phyloP scores from a whole-genome alignment of 2,888 invertebrate species.

The Mythimna impura region DNA sequence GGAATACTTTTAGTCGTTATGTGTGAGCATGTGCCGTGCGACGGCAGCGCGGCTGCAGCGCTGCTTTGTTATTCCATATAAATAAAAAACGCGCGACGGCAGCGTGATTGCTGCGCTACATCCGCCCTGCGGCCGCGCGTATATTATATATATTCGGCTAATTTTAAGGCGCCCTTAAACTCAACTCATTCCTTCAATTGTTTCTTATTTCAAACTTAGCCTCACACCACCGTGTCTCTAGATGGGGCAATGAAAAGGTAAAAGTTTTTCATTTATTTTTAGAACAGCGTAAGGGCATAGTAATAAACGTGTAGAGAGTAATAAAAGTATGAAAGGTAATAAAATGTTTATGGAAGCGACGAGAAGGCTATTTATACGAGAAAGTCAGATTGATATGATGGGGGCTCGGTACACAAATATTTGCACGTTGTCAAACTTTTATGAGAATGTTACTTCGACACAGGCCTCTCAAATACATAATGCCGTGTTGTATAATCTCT shows the following conservation, averaged over 20 bases:
- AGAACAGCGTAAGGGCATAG: not conserved
- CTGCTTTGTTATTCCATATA: too few species aligned
- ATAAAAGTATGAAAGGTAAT: conserved; percentile 24
- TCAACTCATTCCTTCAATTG: not conserved
- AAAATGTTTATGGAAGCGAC: conserved; percentile 23
- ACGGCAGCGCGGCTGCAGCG: too few species aligned
- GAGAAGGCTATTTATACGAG: conserved; percentile 3
- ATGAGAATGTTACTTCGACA: not conserved
- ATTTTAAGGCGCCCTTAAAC: not conserved
- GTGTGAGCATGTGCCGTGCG: too few species aligned
- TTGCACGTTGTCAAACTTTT: conserved; percentile 19
- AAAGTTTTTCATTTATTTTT: conserved; percentile 12
- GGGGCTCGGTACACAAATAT: conserved; percentile 14
- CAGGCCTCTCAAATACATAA: not conserved
- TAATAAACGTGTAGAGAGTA: conserved; percentile 11
- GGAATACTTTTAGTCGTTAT: too few species aligned
- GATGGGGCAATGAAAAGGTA: not conserved
- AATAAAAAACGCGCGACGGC: too few species aligned
- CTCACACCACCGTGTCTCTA: not conserved
- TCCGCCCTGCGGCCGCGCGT: too few species aligned
- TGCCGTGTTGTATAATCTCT: too few species aligned
- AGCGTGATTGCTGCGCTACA: too few species aligned
- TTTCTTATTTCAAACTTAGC: not conserved
- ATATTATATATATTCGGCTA: too few species aligned
- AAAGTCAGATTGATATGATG: conserved; percentile 26